Conservation (phyloP, 1,140 invertebrate genomes). For the Drosophila bocki region DNA sequence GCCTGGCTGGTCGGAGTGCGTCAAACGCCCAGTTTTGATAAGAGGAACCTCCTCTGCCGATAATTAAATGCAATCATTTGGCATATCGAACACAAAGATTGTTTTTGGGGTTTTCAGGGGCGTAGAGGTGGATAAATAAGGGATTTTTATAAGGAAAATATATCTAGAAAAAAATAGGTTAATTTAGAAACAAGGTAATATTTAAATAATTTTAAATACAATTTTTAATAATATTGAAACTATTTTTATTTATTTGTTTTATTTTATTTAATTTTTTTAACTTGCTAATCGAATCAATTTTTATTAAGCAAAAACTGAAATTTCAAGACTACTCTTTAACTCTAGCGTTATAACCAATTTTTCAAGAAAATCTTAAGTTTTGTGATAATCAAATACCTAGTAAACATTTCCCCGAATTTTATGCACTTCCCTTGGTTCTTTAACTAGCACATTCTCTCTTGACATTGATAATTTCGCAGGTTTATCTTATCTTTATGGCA, state of each 20-base stretch:
- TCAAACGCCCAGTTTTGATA: slow-evolving; percentile 48
- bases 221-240: not conserved
- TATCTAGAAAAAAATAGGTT: not conserved
- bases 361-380: not conserved
- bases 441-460: slow-evolving; percentile 7
- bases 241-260: not conserved
- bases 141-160: not conserved
- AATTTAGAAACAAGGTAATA: not conserved
- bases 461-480: slow-evolving; percentile 67
- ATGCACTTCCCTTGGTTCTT: not conserved
- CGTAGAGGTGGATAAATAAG: not conserved
- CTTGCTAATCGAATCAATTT: too few species aligned
- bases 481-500: slow-evolving; percentile 78
- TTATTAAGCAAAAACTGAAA: not conserved
- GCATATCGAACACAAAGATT: slow-evolving; percentile 36
- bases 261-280: too few species aligned
- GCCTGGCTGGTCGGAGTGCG: slow-evolving; percentile 16
- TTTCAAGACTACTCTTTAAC: not conserved
- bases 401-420: not conserved
- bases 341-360: not conserved
- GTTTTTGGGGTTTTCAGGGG: slow-evolving; percentile 5
- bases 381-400: not conserved
- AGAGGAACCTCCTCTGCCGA: slow-evolving; percentile 29
- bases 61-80: slow-evolving; percentile 73
- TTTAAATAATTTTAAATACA: not conserved